These are phyloP conservation scores for Myocastor coypus DNA, from an alignment of 2,113 vertebrate genomes.

Conservation along the genomic window DNA sequence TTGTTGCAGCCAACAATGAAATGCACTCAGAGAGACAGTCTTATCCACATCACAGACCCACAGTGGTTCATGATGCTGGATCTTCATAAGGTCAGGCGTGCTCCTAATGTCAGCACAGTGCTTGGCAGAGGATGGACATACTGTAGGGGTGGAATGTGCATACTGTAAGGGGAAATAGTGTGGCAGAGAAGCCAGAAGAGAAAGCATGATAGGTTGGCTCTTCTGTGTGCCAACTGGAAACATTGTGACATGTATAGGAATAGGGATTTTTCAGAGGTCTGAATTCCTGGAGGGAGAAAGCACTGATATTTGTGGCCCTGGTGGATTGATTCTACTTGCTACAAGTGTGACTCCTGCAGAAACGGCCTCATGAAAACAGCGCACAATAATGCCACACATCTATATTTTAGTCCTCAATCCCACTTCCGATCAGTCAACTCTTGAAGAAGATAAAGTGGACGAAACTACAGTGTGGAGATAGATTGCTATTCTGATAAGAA, in stretches of 20 bases:
- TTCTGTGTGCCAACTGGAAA: background rate
- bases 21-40: background rate
- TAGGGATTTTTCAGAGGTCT: background rate
- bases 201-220: background rate
- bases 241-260: background rate
- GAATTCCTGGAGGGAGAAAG: background rate
- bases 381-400: background rate
- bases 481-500: conserved; percentile 30
- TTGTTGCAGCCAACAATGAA: background rate
- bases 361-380: background rate
- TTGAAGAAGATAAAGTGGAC: background rate
- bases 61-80: fast-evolving
- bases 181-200: background rate
- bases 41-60: background rate
- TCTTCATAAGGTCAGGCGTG: background rate
- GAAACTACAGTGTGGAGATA: background rate
- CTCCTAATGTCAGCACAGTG: background rate
- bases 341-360: background rate
- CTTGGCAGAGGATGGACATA: background rate
- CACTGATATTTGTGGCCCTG: background rate
- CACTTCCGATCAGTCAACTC: background rate
- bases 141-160: fast-evolving
- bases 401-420: background rate
- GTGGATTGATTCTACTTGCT: background rate
- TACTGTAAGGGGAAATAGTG: background rate